These are phyloP conservation scores for Andrena fulva DNA, from an alignment of 2,888 invertebrate genomes.

Conservation along the genomic window DNA sequence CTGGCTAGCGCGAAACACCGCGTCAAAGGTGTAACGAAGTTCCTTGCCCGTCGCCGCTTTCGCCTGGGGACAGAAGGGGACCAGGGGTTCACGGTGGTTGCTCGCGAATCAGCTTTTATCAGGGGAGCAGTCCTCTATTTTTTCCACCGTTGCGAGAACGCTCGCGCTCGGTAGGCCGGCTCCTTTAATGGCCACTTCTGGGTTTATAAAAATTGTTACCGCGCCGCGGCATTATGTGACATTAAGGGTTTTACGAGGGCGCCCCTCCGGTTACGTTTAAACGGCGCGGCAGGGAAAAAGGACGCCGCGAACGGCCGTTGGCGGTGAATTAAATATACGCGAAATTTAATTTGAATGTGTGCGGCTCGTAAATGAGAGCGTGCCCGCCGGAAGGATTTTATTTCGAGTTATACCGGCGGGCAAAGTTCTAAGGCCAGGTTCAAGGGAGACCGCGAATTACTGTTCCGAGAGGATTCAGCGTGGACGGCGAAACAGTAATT, in stretches of 20 bases:
- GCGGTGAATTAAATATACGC: conserved; percentile 36
- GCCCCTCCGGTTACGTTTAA: conserved; percentile 26
- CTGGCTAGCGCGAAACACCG: conserved; percentile 10
- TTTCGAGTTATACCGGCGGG: conserved; percentile 3
- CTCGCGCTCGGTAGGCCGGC: neutral
- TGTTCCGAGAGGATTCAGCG: conserved; percentile 1
- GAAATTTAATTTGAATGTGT: conserved; percentile 32
- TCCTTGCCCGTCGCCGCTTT: conserved; percentile 14
- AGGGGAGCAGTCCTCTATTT: neutral
- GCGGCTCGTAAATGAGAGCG: neutral
- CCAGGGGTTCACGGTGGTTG: conserved; percentile 17
- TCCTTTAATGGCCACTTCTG: conserved; percentile 26
- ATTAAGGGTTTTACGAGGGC: conserved; percentile 36
- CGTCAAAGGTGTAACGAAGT: conserved; percentile 35
- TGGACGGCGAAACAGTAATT: conserved; percentile 3
- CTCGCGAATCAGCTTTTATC: conserved; percentile 48
- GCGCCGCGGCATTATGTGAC: conserved; percentile 16
- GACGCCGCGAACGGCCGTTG: neutral
- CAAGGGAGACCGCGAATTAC: conserved; percentile 2
- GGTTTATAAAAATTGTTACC: conserved; percentile 33
- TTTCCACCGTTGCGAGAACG: conserved; percentile 1
- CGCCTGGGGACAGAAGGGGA: conserved; percentile 13
- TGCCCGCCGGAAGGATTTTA: conserved; percentile 14
- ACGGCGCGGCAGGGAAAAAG: conserved; percentile 1
- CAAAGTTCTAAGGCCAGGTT: neutral